phyloP scores from a whole-genome alignment of 2,797 vertebrate genomes.

The Odontamblyopus lacepedii region DNA sequence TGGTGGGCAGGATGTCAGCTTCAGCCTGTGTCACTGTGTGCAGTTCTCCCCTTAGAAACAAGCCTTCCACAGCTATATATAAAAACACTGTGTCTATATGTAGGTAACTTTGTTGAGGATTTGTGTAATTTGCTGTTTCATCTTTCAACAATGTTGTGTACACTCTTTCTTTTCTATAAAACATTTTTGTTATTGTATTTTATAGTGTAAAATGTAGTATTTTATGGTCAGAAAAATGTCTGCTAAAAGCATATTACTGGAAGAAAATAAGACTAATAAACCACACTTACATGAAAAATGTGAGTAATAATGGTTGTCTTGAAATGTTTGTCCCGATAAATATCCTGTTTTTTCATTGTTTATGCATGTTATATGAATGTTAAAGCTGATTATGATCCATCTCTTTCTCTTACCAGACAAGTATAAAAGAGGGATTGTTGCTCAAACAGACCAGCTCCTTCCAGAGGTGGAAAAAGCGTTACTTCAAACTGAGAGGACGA shows the following conservation, averaged over 20 bases:
- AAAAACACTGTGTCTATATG: constrained; percentile 60
- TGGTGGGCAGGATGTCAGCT: constrained; percentile 82
- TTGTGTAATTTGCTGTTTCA: no score
- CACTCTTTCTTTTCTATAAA: no score
- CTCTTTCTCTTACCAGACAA: constrained; percentile 82
- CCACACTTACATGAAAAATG: neutral
- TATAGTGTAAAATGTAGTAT: neutral
- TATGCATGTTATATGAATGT: constrained; percentile 41
- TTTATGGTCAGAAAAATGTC: neutral
- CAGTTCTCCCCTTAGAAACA: constrained; percentile 77
- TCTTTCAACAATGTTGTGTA: no score
- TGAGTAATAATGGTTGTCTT: neutral
- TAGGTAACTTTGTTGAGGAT: neutral
- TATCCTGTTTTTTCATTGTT: constrained; percentile 49
- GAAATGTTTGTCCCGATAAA: neutral
- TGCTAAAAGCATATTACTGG: neutral
- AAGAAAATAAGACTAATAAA: neutral
- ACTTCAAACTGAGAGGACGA: constrained; percentile 95
- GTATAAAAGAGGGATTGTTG: constrained; percentile 94
- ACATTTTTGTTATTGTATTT: neutral
- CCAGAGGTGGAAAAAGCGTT: constrained; percentile 98
- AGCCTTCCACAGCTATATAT: constrained; percentile 75
- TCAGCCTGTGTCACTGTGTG: constrained; percentile 77
- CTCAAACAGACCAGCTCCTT: constrained; percentile 99
- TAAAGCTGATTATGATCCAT: constrained; percentile 25